A percentile compares a stretch with the other conserved stretches of the same genome.
phyloP scores from a whole-genome alignment of 2,888 invertebrate genomes.

The Oconnorella tubifera region DNA sequence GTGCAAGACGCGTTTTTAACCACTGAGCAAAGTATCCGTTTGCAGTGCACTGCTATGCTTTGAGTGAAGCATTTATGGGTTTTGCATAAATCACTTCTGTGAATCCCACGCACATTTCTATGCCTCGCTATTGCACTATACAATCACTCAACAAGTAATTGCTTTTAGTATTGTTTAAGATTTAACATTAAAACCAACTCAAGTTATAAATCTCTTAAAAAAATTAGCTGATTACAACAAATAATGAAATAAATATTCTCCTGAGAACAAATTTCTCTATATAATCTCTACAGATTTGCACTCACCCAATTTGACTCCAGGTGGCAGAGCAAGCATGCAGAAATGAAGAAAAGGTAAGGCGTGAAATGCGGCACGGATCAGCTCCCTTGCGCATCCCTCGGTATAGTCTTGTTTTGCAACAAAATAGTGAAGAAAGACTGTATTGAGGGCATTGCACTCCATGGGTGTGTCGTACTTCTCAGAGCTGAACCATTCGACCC shows the following conservation, averaged over 20 bases:
- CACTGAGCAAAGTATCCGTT: too few species aligned
- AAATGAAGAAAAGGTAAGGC: slow-evolving; percentile 54
- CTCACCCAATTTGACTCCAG: slow-evolving; percentile 48
- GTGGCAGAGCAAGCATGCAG: slow-evolving; percentile 48
- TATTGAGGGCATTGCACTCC: slow-evolving; percentile 46
- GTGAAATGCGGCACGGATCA: slow-evolving; percentile 53
- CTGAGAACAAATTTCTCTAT: too few species aligned
- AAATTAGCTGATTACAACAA: too few species aligned
- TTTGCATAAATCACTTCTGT: too few species aligned
- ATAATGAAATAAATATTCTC: too few species aligned
- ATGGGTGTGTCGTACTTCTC: slow-evolving; percentile 35
- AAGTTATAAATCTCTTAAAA: background rate
- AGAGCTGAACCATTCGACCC: slow-evolving; percentile 48
- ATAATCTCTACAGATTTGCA: background rate
- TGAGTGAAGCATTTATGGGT: too few species aligned
- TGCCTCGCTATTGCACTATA: too few species aligned
- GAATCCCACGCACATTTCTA: too few species aligned
- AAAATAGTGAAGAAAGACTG: slow-evolving; percentile 55
- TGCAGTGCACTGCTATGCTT: too few species aligned
- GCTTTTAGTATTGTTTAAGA: background rate
- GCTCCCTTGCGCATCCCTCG: slow-evolving; percentile 51
- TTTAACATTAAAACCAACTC: background rate
- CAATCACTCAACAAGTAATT: background rate
- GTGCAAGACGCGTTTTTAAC: too few species aligned
- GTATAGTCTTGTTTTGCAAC: slow-evolving; percentile 51